A percentile compares a stretch with the other conserved stretches of the same genome.
Conservation (phyloP, 2,797 vertebrate species). For the Anguilla megastoma region DNA sequence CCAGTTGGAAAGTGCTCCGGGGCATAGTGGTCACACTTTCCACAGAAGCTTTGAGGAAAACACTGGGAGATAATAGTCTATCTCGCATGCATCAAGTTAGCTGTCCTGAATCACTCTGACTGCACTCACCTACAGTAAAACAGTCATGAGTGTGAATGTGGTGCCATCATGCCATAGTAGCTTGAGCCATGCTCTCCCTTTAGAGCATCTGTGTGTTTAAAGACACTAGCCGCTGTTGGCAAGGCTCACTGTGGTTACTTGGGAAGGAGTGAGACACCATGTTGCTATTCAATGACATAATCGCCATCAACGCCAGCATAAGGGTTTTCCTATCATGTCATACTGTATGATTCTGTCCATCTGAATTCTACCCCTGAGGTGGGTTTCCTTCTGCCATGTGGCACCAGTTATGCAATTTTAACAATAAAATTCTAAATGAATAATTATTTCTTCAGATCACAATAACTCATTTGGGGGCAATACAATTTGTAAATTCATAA, state of each 20-base stretch:
- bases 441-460: background rate
- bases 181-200: background rate
- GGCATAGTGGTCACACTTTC: background rate
- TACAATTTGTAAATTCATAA: background rate
- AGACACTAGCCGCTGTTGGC: background rate
- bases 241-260: background rate
- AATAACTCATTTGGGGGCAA: background rate
- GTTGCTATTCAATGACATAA: background rate
- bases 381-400: background rate
- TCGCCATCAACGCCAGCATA: background rate
- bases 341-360: background rate
- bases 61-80: background rate
- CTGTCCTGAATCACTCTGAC: slow-evolving; percentile 2
- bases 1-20: slow-evolving; percentile 1
- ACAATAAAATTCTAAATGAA: background rate
- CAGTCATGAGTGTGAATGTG: background rate
- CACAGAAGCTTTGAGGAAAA: background rate
- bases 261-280: background rate
- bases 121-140: background rate
- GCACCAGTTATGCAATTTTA: background rate
- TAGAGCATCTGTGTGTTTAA: background rate
- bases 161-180: background rate
- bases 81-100: background rate
- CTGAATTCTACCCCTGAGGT: background rate
- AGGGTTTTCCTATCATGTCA: background rate